phyloP scores from a whole-genome alignment of 2,888 invertebrate genomes.

The Neoascia interrupta region DNA sequence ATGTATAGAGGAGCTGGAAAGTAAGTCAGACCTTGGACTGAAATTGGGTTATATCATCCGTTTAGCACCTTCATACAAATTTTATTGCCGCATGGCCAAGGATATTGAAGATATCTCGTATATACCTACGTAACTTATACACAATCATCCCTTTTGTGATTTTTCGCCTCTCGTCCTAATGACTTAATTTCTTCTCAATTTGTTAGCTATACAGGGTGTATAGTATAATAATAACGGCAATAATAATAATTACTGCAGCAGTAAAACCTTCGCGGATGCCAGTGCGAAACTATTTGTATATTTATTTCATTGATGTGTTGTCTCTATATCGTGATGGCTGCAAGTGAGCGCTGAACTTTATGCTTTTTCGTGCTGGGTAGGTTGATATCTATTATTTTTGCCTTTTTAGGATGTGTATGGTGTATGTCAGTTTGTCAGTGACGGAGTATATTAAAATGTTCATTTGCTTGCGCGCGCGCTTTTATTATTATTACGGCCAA shows the following conservation, averaged over 20 bases:
- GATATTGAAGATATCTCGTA: slow-evolving; percentile 15
- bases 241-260: slow-evolving; percentile 63
- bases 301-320: background rate
- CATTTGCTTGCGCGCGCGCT: slow-evolving; percentile 51
- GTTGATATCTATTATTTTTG: background rate
- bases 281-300: slow-evolving; percentile 64
- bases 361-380: background rate
- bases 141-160: slow-evolving; percentile 32
- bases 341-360: slow-evolving; percentile 56
- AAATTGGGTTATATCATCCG: slow-evolving; percentile 63
- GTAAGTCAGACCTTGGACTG: slow-evolving; percentile 55
- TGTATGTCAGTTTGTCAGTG: background rate
- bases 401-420: slow-evolving; percentile 22
- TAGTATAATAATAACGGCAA: slow-evolving; percentile 63
- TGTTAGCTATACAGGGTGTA: slow-evolving; percentile 33
- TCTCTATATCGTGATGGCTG: background rate
- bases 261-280: slow-evolving; percentile 51
- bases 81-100: slow-evolving; percentile 52
- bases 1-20: slow-evolving; percentile 1
- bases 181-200: slow-evolving; percentile 64
- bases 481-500: slow-evolving; percentile 52
- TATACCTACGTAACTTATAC: slow-evolving; percentile 5
- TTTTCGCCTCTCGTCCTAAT: slow-evolving; percentile 58
- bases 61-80: slow-evolving; percentile 67
- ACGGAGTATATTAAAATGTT: slow-evolving; percentile 40